Evolutionary conservation across 2,113 vertebrate genomes (phyloP), one percentile per base, ranked within the genome.

Genomic region (Ceuthmochares aereus): DNA sequence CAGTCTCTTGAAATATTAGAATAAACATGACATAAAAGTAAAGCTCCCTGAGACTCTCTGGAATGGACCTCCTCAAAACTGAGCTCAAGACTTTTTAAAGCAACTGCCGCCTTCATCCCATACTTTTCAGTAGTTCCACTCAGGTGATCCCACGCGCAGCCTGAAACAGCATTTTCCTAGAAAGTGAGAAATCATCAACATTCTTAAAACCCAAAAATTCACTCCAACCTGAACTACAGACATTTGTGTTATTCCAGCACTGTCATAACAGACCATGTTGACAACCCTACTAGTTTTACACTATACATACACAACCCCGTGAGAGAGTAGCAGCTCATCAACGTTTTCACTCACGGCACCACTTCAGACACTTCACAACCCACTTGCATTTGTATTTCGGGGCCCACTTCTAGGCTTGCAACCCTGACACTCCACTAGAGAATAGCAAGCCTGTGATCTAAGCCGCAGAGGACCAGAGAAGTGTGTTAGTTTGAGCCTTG

Each of bases 381-480:
- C 88, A 56, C 88, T 90, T 69, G 55, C 58, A 45, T 63, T 77
- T 76, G 67, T 67, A 83, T 90, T 93, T 80, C 75, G 54, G 68
- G 72, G 83, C 92, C 87, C 45, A 16, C 37, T 93, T 74, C 85
- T 51, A 90, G 51, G 30, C 85, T 76, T 51, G 59, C 79, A 94
- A 47, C 58, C 70, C 90, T 90, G 82, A 75, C 75, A 62, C 83
- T 54, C 74, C 92, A 77, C 88, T 80, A 42, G 92, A 88, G 90
- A 90, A 92, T 45, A 88, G 1, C 54, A 49, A 88, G 72, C 13
- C 75, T 96, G 93, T 94, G 90, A 96, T 93, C 94, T 93, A 5
- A 95, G 87, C 81, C 63, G 7, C 87, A 73, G 84, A 89, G 89
- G 87, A 93, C 73, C 45, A 83, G 70, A 8, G 29, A 62, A 74